Base-by-base conservation (phyloP, 1,140 invertebrate species). In the Helicorthomorpha holstii region DNA sequence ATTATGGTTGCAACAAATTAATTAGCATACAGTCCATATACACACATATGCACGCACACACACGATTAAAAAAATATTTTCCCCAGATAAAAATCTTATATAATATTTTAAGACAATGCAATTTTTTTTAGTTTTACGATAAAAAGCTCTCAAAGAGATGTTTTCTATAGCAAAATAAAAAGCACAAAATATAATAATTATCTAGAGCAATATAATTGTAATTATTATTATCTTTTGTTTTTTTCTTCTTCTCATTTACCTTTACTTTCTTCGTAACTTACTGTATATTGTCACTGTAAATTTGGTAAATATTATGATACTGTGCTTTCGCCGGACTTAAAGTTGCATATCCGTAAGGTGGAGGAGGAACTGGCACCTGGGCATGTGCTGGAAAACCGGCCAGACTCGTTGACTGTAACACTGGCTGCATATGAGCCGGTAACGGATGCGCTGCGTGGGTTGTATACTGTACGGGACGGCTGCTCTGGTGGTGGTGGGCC, bases 391-490 rank as follows among this genome's bases (percentile, higher is more conserved):
- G 78, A 60, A 82, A 80, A 22, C 44, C 44, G 19, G 44, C 7
- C 7, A 46, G 44, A 25, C 19, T 25, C 7, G 44, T 12, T 49
- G 62, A 64, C 54, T 65, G 63, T n/a, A 60, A 56, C 38, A 73
- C 71, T n/a, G 70, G 68, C 66, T 86, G 85, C 69, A 88, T 78
- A 66, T 89, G 85, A 7, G 85, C 85, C 52, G 85, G 85, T 59
- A 87, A 68, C 50, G 85, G 85, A 64, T 88, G 83, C 51, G 77
- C 73, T n/a, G 81, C 75, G 56, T 54, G n/a, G 43, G 48, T 23
- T 14, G 19, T 16, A 53, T 63, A 66, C 57, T 83, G 66, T 49
- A 87, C 78, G 56, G 85, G 82, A 58, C 83, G 71, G 54, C 81
- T 80, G 68, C 80, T 83, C 60, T 60, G 59, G 12, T 56, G 16